These are phyloP conservation scores for Cydia pomonella DNA, from an alignment of 1,140 invertebrate genomes.

Conservation along the genomic window DNA sequence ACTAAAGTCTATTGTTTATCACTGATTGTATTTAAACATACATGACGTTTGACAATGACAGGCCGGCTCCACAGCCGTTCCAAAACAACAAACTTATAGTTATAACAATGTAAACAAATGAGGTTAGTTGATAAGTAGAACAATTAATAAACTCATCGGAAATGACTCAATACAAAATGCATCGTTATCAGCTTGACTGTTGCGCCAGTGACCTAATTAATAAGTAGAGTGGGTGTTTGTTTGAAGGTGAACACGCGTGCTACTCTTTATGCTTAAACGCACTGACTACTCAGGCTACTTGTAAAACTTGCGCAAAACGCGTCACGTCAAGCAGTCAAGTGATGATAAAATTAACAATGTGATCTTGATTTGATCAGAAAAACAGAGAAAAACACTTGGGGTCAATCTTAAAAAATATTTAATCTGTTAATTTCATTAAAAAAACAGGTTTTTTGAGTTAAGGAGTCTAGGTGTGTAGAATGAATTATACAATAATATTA, in stretches of 20 bases:
- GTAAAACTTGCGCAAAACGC: no score
- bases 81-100: background rate
- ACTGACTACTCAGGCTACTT: no score
- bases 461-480: no score
- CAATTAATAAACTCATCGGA: slow-evolving; percentile 7
- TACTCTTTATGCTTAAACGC: no score
- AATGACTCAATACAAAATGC: slow-evolving; percentile 5
- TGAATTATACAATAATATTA: no score
- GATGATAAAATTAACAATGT: no score
- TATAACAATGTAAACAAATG: background rate
- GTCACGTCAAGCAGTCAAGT: no score
- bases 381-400: no score
- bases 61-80: background rate
- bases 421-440: no score
- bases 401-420: no score
- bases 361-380: no score
- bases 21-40: background rate
- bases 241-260: background rate
- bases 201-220: background rate
- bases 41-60: background rate
- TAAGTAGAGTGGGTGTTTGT: background rate
- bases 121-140: background rate
- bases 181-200: background rate
- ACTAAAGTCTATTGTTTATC: background rate
- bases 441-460: no score